These are phyloP conservation scores for Dynastes hyllus DNA, from an alignment of 2,888 invertebrate species.

Conservation along the genomic window DNA sequence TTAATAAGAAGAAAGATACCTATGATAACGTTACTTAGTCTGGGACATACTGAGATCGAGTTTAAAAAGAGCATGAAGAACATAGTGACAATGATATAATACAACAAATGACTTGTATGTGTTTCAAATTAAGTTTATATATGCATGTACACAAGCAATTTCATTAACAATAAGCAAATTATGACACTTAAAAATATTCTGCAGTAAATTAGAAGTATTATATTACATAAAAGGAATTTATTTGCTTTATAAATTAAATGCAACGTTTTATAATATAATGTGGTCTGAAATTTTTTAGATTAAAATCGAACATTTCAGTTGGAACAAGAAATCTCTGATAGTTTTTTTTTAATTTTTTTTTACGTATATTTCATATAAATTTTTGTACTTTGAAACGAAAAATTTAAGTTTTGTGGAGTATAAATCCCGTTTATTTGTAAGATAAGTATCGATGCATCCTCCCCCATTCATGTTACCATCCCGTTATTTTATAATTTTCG, in stretches of 20 bases:
- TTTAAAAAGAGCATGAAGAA: neutral
- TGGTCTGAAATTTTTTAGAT: slow-evolving; percentile 29
- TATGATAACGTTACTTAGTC: no score
- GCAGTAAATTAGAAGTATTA: no score
- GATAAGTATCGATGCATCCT: neutral
- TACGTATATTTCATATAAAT: neutral
- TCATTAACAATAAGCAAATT: no score
- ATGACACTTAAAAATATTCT: no score
- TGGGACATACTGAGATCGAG: neutral
- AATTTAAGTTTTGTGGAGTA: slow-evolving; percentile 1
- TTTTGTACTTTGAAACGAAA: no score
- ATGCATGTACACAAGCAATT: no score
- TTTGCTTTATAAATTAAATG: no score
- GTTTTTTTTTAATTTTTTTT: neutral
- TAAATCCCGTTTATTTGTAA: slow-evolving; percentile 21
- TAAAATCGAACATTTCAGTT: neutral
- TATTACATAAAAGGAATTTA: no score
- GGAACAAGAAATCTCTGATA: slow-evolving; percentile 2
- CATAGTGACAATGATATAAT: slow-evolving; percentile 1
- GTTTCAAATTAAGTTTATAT: no score
- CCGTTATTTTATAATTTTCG: neutral
- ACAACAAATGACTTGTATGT: neutral
- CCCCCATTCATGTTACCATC: neutral
- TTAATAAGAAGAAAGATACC: no score
- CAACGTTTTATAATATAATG: slow-evolving; percentile 21